Evolutionary conservation across 1,140 invertebrate genomes (phyloP), one percentile per base, ranked within the genome.

Genomic region (Elymnias hypermnestra): DNA sequence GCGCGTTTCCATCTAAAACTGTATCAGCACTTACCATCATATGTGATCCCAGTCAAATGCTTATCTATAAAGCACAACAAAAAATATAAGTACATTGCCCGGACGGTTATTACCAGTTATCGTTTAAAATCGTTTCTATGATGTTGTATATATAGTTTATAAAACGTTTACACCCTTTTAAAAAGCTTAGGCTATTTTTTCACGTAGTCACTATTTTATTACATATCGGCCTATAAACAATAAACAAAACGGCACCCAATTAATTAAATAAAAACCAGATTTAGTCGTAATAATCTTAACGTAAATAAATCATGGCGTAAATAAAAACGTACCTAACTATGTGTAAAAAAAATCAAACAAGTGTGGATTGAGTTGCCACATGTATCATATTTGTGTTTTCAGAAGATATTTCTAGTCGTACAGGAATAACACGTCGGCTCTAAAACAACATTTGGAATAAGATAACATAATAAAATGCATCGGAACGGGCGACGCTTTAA

Each of bases 321-420:
- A 56, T 46, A 68, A 42, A 33, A 22, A 42, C 40, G 13, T 42
- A 42, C 66, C 70, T 66, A 75, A 60, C 64, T 14, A 0, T 63
- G 51, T 61, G 9, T 15, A 36, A 36, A 36, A 67, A 66, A 72
- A 64, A 65, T 56, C 53, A 57, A 63, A 64, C 57, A 63, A 60
- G 25, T 38, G 36, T 48, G n/a, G 64, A 78, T 82, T 76, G 66
- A 82, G 72, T 64, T 57, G 61, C 60, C 72, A 78, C 69, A 76
- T 78, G 77, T 68, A 82, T 75, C 74, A 72, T 74, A 72, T 69
- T 72, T 75, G 73, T 69, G 69, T 72, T 74, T 61, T 56, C 44
- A 49, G 57, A 67, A 68, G 69, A 72, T 79, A 79, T 78, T 74
- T 72, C 66, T 64, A 71, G 64, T 43, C 35, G 47, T 49, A 57